Percentiles rank a stretch among this genome's conserved stretches.
Evolutionary conservation across 2,797 vertebrate species (phyloP).

Genomic region (Pseudotriccus pelzelni): DNA sequence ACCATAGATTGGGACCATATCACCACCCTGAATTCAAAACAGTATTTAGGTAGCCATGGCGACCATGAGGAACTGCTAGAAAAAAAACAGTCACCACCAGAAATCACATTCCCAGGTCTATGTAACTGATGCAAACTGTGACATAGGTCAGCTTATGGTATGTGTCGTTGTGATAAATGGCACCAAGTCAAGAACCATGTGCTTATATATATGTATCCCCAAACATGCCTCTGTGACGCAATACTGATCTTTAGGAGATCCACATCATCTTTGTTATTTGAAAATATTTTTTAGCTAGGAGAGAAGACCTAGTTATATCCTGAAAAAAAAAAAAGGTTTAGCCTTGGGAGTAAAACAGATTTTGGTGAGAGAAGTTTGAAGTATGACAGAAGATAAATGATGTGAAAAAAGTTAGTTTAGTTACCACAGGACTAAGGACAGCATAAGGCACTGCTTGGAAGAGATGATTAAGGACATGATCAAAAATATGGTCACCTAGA

Average conservation of each 20-base stretch:
- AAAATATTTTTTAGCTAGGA: neutral
- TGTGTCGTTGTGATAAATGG: neutral
- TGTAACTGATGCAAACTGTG: neutral
- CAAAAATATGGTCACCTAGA: neutral
- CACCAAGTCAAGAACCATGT: neutral
- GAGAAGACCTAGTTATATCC: neutral
- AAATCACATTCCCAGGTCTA: neutral
- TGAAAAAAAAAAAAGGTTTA: neutral
- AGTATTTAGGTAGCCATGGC: neutral
- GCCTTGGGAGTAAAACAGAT: neutral
- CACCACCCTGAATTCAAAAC: rapidly evolving
- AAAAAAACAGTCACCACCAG: neutral
- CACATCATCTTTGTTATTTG: neutral
- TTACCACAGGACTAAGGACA: neutral
- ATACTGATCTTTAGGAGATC: neutral
- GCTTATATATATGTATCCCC: neutral
- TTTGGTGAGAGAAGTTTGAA: neutral
- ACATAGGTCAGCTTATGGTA: neutral
- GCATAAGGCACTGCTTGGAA: neutral
- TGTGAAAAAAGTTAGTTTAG: neutral
- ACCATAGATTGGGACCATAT: neutral
- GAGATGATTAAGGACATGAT: neutral
- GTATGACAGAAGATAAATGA: neutral
- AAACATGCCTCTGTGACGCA: neutral
- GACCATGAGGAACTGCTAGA: neutral